Percentiles rank a stretch among this genome's conserved stretches.
Evolutionary conservation across 2,113 vertebrate genomes (phyloP).

Genomic region (Lampris megalopsis): DNA sequence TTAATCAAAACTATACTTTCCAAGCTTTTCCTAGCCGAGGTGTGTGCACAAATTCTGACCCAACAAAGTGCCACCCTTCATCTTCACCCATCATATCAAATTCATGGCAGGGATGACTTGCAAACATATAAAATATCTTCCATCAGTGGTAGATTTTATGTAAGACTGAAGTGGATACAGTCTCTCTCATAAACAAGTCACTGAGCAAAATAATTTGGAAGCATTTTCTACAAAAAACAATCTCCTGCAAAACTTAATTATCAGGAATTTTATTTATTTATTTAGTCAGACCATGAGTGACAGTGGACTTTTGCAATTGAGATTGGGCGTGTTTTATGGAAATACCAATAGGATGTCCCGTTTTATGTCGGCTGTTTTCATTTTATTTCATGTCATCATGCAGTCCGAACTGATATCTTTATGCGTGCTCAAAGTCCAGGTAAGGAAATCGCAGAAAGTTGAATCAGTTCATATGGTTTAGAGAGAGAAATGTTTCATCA

Average conservation of each 20-base stretch:
- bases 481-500: too few species aligned
- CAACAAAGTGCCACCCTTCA: slow-evolving; percentile 37
- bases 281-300: too few species aligned
- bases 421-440: neutral
- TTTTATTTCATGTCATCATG: neutral
- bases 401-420: slow-evolving; percentile 8
- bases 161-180: neutral
- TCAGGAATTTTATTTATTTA: too few species aligned
- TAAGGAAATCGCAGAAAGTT: too few species aligned
- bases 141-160: too few species aligned
- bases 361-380: slow-evolving; percentile 30
- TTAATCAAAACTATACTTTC: slow-evolving; percentile 49
- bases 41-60: slow-evolving; percentile 31
- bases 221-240: too few species aligned
- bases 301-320: too few species aligned
- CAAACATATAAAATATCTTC: neutral
- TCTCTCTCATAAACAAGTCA: neutral
- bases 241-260: too few species aligned
- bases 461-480: too few species aligned
- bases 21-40: slow-evolving; percentile 22
- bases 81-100: slow-evolving; percentile 1
- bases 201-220: too few species aligned
- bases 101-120: slow-evolving; percentile 4
- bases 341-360: slow-evolving; percentile 2
- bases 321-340: slow-evolving; percentile 14